Percentiles rank a stretch among this genome's conserved stretches.
Conservation (phyloP, 1,140 invertebrate genomes). For the Streblospio benedicti region DNA sequence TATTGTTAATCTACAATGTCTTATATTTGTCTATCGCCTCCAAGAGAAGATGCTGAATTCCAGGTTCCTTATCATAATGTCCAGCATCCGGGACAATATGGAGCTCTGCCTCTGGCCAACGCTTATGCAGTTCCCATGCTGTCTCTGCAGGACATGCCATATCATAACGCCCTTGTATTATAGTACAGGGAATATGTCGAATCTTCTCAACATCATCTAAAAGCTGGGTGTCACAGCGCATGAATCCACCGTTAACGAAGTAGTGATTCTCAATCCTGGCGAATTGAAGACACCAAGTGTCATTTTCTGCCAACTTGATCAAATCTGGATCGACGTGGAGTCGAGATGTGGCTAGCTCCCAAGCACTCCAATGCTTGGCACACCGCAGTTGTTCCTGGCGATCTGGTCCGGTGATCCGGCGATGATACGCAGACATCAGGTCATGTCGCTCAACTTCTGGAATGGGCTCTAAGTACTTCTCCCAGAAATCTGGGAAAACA, state of each 20-base stretch:
- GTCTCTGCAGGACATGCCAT: slow-evolving; percentile 38
- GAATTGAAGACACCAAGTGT: slow-evolving; percentile 39
- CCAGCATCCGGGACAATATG: slow-evolving; percentile 34
- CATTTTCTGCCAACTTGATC: slow-evolving; percentile 28
- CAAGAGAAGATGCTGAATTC: slow-evolving; percentile 5
- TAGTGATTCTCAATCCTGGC: slow-evolving; percentile 46
- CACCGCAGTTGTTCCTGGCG: slow-evolving; percentile 25
- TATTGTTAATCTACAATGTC: no score
- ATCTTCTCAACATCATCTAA: slow-evolving; percentile 40
- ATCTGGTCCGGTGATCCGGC: slow-evolving; percentile 37
- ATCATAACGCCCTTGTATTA: slow-evolving; percentile 44
- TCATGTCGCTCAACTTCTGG: slow-evolving; percentile 40
- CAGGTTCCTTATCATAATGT: slow-evolving; percentile 30
- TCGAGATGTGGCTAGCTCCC: slow-evolving; percentile 43
- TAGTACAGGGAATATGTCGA: slow-evolving; percentile 38
- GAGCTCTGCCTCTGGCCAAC: slow-evolving; percentile 37
- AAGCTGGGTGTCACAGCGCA: slow-evolving; percentile 32
- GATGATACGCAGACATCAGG: slow-evolving; percentile 41
- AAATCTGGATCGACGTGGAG: slow-evolving; percentile 29
- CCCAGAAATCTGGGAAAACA: slow-evolving; percentile 42
- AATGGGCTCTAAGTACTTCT: slow-evolving; percentile 38
- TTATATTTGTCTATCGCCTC: slow-evolving; percentile 19
- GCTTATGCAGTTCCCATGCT: slow-evolving; percentile 43
- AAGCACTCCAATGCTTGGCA: slow-evolving; percentile 39
- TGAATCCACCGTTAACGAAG: slow-evolving; percentile 42